Percentiles rank a stretch among this genome's conserved stretches.
These are phyloP conservation scores for Nycteola revayana DNA, from an alignment of 2,888 invertebrate genomes.

Conservation along the genomic window DNA sequence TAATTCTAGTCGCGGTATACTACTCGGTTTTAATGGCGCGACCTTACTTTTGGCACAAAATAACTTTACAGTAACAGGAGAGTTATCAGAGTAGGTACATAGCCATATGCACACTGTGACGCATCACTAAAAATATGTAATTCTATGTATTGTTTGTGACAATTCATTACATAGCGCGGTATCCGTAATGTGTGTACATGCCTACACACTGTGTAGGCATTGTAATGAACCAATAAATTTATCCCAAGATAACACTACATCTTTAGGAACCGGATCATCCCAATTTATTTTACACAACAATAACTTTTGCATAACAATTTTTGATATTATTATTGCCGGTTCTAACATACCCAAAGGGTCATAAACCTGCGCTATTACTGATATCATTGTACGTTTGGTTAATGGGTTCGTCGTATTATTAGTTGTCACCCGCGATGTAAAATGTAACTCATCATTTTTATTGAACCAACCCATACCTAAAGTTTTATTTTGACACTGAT, in stretches of 20 bases:
- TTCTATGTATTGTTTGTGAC: neutral
- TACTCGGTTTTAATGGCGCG: neutral
- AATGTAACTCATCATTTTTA: neutral
- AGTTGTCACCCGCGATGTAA: neutral
- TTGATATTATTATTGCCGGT: neutral
- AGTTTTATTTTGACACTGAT: neutral
- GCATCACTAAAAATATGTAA: neutral
- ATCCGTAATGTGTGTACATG: no score
- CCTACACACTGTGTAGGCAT: no score
- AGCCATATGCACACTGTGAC: neutral
- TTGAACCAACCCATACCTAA: neutral
- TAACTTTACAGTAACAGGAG: neutral
- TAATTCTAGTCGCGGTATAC: neutral
- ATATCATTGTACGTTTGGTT: neutral
- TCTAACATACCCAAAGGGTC: neutral
- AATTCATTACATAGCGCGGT: neutral
- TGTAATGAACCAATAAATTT: neutral
- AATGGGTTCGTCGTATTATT: neutral
- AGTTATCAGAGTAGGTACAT: neutral
- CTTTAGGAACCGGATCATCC: neutral
- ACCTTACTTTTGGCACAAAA: neutral
- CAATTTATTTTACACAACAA: neutral
- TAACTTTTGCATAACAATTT: neutral
- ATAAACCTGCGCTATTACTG: neutral
- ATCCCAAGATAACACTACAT: neutral